Base-by-base conservation (phyloP, 2,797 vertebrate species). In the Pantherophis alleghaniensis region DNA sequence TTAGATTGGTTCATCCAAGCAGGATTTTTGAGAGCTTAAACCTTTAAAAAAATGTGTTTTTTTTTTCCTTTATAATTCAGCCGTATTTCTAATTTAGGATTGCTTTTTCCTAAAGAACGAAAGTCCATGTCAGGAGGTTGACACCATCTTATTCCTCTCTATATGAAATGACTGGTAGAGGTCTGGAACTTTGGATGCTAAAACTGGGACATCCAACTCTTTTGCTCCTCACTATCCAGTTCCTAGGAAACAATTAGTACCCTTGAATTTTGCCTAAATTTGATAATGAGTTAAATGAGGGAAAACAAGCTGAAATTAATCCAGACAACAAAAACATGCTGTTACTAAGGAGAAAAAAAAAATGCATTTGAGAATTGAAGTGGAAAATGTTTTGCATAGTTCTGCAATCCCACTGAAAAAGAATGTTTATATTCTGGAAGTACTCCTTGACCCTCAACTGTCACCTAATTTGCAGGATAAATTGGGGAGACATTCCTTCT, bases 1-100 rank as follows among this genome's bases (percentile, higher is more conserved):
- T 32, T 16, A 37, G 16, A 37, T 37, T 20, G 32, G 32, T 37
- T 74, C 32, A 32, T 32, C 32, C 32, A 32, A 32, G 32, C 32
- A 74, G 69, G 28, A 37, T 74, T 18, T 74, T 37, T 37, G 69
- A 74, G 69, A 20, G 32, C 0, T 74, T 74, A 74, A 37, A 37
- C 32, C 16, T 74, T 74, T 0, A 28, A 37, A 74, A 37, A 20
- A 7, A 14, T 1, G 32, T 0, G 3, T 0, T 0, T 28, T 26
- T 26, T 61, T 61, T 26, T 6, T 32, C 3, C n/a, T 69, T 69
- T 16, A 7, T 69, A 69, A 16, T 69, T 69, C 14, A 42, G 5
- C n/a, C 14, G 7, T 69, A 32, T 69, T 69, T 69, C 2, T 69
- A 69, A 69, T 69, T 69, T 16, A 32, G n/a, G 66, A 69, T 69